Base-by-base conservation (phyloP, 2,113 vertebrate species). In the Cheilinus undulatus region DNA sequence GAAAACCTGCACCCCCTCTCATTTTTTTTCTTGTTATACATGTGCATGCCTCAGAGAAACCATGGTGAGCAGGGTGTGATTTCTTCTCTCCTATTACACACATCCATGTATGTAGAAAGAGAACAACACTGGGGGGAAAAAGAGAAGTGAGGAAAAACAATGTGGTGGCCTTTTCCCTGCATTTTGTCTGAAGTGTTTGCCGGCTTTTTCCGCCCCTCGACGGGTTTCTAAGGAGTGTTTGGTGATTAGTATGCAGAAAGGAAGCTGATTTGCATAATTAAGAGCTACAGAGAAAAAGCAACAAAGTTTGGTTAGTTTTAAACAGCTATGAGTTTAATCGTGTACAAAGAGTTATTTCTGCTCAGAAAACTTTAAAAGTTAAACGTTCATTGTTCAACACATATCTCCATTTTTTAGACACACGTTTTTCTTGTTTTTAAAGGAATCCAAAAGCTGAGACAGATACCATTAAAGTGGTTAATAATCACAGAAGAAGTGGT, bases 401-500 rank as follows among this genome's bases (percentile, higher is more conserved):
- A 82, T 38, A 73, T 73, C 73, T 23, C 42, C 24, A 24, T 14
- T 62, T 34, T 57, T 72, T 70, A 87, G 78, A 86, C 69, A 86
- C 84, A 92, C 84, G 92, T 91, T 91, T 91, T 92, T 92, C 83
- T 93, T 76, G 50, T 91, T 85, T 84, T 3, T 3, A 89, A 92
- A 93, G 93, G 89, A 93, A 93, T 95, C 95, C 82, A 89, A 90
- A n/a, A 89, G 91, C 91, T 91, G 81, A 95, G 95, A 91, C 84
- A 82, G 76, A 87, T 88, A 89, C 88, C 94, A 95, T 96, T 85
- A 86, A 92, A 94, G 93, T 93, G 93, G 96, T 98, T 98, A 98
- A 97, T 96, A 91, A 84, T 96, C 86, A 97, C 95, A 97, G 93
- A 96, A 97, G 93, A 96, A 93, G 94, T 93, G 95, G 95, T 96